Percentiles rank a stretch among this genome's conserved stretches.
phyloP scores from a whole-genome alignment of 2,113 vertebrate species.

The Rhipidura dahli region DNA sequence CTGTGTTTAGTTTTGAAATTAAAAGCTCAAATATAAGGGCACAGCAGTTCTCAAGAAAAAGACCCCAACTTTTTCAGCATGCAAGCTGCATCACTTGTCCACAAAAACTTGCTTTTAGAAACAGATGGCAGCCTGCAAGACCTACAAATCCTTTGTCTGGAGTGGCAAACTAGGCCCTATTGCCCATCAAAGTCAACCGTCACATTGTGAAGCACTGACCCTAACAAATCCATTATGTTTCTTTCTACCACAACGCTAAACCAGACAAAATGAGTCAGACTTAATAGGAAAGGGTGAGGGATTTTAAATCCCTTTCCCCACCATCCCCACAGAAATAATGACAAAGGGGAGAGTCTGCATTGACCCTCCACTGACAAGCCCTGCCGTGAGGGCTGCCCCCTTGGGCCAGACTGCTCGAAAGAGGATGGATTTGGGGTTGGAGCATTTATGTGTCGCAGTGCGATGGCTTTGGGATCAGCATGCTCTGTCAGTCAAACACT shows the following conservation, averaged over 20 bases:
- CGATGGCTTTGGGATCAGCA: not conserved
- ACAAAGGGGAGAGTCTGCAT: not conserved
- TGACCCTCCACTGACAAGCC: not conserved
- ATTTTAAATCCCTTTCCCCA: constrained; percentile 25
- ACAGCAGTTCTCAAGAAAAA: not conserved
- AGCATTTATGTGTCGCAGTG: accelerated
- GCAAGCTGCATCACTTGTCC: constrained; percentile 2
- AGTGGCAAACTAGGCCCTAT: constrained; percentile 44
- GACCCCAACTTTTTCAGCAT: not conserved
- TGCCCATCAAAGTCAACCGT: constrained; percentile 63
- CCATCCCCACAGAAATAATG: not conserved
- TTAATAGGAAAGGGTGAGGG: constrained; percentile 28
- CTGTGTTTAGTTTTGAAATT: not conserved
- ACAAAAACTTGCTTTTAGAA: constrained; percentile 60
- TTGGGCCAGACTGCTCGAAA: not conserved
- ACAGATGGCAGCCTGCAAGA: constrained; percentile 73
- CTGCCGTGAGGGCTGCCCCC: not conserved
- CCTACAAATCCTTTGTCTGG: constrained; percentile 65
- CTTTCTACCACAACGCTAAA: constrained; percentile 55
- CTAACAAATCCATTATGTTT: constrained; percentile 72
- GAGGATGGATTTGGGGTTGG: not conserved
- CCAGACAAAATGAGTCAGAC: constrained; percentile 57
- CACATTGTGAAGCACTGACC: constrained; percentile 73
- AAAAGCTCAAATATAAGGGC: not conserved
- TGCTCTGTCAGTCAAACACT: not conserved